A percentile compares a stretch with the other conserved stretches of the same genome.
Conservation (phyloP, 2,888 invertebrate genomes). For the Trissolcus japonicus region DNA sequence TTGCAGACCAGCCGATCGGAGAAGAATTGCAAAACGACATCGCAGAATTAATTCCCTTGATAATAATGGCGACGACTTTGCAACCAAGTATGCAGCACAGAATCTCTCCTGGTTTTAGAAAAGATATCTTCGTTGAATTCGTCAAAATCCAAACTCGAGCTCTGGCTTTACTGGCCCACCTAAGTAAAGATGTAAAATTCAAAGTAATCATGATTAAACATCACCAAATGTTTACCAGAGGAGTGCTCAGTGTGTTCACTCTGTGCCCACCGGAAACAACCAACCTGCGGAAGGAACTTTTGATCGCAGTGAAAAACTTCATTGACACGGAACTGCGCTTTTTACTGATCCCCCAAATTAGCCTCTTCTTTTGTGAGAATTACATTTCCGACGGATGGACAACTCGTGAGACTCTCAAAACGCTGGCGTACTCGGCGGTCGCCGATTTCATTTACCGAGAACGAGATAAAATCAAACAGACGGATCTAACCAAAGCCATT, state of each 20-base stretch:
- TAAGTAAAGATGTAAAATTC: slow-evolving; percentile 70
- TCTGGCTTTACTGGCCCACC: slow-evolving; percentile 96
- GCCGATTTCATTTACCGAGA: slow-evolving; percentile 99
- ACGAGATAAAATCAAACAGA: slow-evolving; percentile 87
- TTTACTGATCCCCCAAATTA: slow-evolving; percentile 96
- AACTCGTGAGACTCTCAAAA: slow-evolving; percentile 94
- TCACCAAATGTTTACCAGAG: slow-evolving; percentile 90
- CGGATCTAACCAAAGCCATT: slow-evolving; percentile 91
- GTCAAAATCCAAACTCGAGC: slow-evolving; percentile 99
- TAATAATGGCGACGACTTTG: slow-evolving; percentile 95
- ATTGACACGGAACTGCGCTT: slow-evolving; percentile 94
- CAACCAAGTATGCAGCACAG: slow-evolving; percentile 91
- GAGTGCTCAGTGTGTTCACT: slow-evolving; percentile 91
- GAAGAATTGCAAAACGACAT: slow-evolving; percentile 96
- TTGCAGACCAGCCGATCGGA: not conserved
- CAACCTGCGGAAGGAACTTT: slow-evolving; percentile 92
- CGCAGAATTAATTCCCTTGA: slow-evolving; percentile 95
- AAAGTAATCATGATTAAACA: slow-evolving; percentile 84
- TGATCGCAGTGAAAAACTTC: slow-evolving; percentile 96
- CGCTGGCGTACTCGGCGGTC: slow-evolving; percentile 95
- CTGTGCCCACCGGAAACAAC: slow-evolving; percentile 97
- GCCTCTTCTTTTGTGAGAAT: slow-evolving; percentile 95
- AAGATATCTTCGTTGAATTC: slow-evolving; percentile 99
- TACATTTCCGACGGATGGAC: slow-evolving; percentile 97
- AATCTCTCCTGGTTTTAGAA: slow-evolving; percentile 90